These are phyloP conservation scores for Typhlichthys subterraneus DNA, from an alignment of 2,797 vertebrate species.

Conservation along the genomic window DNA sequence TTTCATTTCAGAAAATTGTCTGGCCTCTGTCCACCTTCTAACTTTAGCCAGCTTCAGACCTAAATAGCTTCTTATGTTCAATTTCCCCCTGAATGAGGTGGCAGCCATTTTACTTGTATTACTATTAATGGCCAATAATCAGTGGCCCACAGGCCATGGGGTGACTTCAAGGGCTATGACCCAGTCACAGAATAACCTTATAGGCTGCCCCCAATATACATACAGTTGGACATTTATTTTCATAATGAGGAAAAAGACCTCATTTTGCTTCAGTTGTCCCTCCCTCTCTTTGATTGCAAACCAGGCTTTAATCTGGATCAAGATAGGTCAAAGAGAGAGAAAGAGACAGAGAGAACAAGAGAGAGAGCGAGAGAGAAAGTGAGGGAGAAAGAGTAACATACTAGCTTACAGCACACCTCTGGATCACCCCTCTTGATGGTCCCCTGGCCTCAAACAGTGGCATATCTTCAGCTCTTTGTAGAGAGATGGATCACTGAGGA, in stretches of 20 bases:
- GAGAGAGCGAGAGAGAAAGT: conserved; percentile 4
- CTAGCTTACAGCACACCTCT: conserved; percentile 32
- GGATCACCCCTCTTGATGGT: conserved; percentile 56
- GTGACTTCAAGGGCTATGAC: conserved; percentile 57
- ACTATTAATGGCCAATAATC: conserved; percentile 65
- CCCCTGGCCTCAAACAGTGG: conserved; percentile 19
- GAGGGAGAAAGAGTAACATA: conserved; percentile 54
- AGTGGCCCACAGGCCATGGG: conserved; percentile 45
- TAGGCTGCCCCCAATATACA: conserved; percentile 67
- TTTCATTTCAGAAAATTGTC: neutral
- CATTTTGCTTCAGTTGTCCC: conserved; percentile 42
- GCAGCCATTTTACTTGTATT: conserved; percentile 60
- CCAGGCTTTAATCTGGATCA: conserved; percentile 44
- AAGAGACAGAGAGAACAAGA: neutral
- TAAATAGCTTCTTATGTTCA: conserved; percentile 13
- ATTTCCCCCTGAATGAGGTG: conserved; percentile 28
- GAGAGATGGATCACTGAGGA: conserved; percentile 41
- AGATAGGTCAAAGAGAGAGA: conserved; percentile 9
- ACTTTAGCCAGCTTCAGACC: conserved; percentile 12
- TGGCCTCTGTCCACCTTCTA: neutral
- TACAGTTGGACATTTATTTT: conserved; percentile 67
- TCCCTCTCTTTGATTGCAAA: conserved; percentile 51
- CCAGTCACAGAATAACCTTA: conserved; percentile 62
- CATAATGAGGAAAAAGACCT: conserved; percentile 62
- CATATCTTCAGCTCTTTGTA: conserved; percentile 30